Evolutionary conservation across 2,797 vertebrate species (phyloP), one percentile per base, ranked within the genome.

Genomic region (Bovichtus diacanthus): DNA sequence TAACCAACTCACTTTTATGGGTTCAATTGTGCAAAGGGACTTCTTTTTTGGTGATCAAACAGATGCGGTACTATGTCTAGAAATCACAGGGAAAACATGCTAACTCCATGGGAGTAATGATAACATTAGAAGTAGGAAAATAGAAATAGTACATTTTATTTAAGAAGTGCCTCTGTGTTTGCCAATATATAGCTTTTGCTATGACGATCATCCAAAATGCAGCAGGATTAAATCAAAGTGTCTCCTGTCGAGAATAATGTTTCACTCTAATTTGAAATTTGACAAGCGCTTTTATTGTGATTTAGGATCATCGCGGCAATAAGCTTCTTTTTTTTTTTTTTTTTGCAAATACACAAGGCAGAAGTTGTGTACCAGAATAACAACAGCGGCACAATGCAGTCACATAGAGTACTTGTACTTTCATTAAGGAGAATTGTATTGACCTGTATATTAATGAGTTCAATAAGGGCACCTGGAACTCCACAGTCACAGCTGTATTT

Each of bases 251-350:
- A 44, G 29, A 65, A 15, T n/a, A 41, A 50, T 39, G 47, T 56
- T 69, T 63, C 29, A 21, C 19, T 58, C 23, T 49, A 43, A 71
- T n/a, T 70, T 73, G 29, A 76, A 84, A 82, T 69, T 38, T 60
- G 46, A 72, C 23, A 25, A 29, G 31, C 34, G 10, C 12, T 62
- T 49, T 50, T 49, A 38, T 65, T 50, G 27, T 29, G 34, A 78
- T 61, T 55, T 18, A 15, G 58, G 29, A 23, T 74, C 11, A 58
- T 65, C 11, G 39, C 7, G 4, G 9, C n/a, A 58, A 41, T 74
- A 50, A 66, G 13, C 38, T n/a, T n/a, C n/a, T n/a, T n/a, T n/a
- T n/a, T n/a, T n/a, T n/a, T n/a, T n/a, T n/a, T n/a, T 46, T 53
- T 36, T 44, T 18, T 63, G 15, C 51, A 27, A 61, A 53, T 7